Evolutionary conservation across 2,113 vertebrate genomes (phyloP).

Genomic region (Myiozetetes cayanensis): DNA sequence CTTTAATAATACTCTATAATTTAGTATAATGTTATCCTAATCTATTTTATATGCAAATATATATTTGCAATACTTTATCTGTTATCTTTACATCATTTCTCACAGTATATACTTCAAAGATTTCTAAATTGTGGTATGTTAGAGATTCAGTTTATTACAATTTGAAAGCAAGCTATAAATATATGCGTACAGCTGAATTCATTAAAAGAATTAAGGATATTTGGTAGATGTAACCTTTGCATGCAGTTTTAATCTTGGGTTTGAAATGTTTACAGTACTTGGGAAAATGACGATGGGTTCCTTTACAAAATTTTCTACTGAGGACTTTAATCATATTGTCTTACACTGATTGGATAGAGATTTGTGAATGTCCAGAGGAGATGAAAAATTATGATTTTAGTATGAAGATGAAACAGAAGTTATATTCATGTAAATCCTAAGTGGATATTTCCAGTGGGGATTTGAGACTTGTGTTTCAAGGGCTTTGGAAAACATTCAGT

Average conservation of each 20-base stretch:
- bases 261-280: background rate
- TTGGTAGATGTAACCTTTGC: background rate
- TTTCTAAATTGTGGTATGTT: slow-evolving; percentile 4
- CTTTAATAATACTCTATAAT: background rate
- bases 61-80: background rate
- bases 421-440: background rate
- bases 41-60: slow-evolving; percentile 34
- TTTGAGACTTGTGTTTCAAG: background rate
- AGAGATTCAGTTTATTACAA: background rate
- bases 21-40: background rate
- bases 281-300: background rate
- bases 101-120: slow-evolving; percentile 16
- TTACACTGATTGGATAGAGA: background rate
- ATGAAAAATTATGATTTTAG: background rate
- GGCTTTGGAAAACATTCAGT: background rate
- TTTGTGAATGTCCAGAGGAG: background rate
- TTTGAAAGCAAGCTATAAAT: background rate
- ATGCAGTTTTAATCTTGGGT: background rate
- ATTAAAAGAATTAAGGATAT: background rate
- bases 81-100: slow-evolving; percentile 24
- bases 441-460: background rate
- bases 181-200: background rate
- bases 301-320: background rate
- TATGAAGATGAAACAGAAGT: background rate
- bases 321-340: background rate